A percentile compares a stretch with the other conserved stretches of the same genome.
phyloP scores from a whole-genome alignment of 2,113 vertebrate species.

The Albula glossodonta region DNA sequence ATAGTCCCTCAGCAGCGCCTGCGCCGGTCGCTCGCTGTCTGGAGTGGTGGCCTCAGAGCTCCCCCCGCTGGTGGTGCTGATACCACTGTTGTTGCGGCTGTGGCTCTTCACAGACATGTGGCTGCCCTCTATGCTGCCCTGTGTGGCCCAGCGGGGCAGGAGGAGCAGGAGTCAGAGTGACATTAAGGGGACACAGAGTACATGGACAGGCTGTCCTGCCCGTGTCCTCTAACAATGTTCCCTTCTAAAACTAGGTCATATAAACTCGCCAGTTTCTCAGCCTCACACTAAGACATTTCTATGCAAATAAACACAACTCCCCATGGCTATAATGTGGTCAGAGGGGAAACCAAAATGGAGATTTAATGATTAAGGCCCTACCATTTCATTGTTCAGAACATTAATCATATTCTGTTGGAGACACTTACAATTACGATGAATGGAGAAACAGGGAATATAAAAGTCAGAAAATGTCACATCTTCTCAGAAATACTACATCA shows the following conservation, averaged over 20 bases:
- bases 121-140: slow-evolving; percentile 48
- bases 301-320: background rate
- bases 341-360: background rate
- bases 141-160: slow-evolving; percentile 48
- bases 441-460: background rate
- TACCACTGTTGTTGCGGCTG: slow-evolving; percentile 84
- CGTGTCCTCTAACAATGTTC: background rate
- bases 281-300: too few relatives aligned
- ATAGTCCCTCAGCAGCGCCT: slow-evolving; percentile 84
- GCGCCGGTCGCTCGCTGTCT: slow-evolving; percentile 83
- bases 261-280: too few relatives aligned
- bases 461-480: background rate
- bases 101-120: slow-evolving; percentile 73
- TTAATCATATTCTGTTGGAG: background rate
- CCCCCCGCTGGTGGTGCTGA: slow-evolving; percentile 81
- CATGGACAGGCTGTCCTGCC: background rate
- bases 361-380: background rate
- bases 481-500: background rate
- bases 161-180: background rate
- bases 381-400: too few relatives aligned
- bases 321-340: background rate
- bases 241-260: background rate
- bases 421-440: background rate
- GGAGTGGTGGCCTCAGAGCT: slow-evolving; percentile 83
- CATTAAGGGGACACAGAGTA: background rate